A percentile compares a stretch with the other conserved stretches of the same genome.
Evolutionary conservation across 2,113 vertebrate species (phyloP).

Genomic region (Scophthalmus maximus): DNA sequence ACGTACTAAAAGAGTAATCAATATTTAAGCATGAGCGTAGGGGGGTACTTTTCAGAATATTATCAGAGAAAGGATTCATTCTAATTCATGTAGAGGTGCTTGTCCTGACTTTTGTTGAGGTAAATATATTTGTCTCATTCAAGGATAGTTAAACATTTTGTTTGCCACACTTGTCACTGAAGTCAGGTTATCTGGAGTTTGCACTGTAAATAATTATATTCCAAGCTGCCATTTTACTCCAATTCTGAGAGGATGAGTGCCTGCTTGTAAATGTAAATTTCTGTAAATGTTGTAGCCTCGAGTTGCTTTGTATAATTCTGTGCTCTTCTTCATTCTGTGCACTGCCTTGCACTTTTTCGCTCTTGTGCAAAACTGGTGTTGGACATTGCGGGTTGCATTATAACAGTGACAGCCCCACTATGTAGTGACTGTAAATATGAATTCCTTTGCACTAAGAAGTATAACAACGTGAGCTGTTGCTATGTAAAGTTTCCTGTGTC

Average conservation of each 20-base stretch:
- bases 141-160: no score
- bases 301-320: background rate
- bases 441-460: background rate
- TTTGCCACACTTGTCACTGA: no score
- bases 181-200: no score
- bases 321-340: conserved; percentile 1
- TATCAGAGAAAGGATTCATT: background rate
- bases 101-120: background rate
- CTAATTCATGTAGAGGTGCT: background rate
- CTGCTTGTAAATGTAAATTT: background rate
- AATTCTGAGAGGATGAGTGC: no score
- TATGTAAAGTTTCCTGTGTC: background rate
- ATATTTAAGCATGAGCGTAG: background rate
- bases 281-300: background rate
- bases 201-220: no score
- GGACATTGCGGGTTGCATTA: background rate
- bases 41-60: background rate
- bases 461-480: background rate
- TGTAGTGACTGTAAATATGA: background rate
- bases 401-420: background rate
- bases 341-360: background rate
- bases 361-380: background rate
- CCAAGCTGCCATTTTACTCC: no score
- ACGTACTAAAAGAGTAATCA: conserved; percentile 30
- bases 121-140: background rate